These are phyloP conservation scores for Ictalurus punctatus DNA, from an alignment of 2,113 vertebrate species.

Conservation along the genomic window DNA sequence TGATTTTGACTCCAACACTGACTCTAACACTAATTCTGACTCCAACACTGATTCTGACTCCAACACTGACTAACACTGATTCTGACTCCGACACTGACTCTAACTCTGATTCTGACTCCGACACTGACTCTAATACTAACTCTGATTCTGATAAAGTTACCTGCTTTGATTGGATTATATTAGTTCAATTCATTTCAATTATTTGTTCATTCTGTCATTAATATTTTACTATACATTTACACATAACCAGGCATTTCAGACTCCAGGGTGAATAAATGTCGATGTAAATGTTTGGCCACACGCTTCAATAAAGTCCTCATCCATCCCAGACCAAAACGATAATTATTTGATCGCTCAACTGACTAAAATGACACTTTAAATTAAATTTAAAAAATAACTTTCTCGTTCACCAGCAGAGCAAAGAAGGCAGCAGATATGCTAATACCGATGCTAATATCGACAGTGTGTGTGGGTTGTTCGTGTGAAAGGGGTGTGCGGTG, in stretches of 20 bases:
- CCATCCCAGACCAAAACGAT: background rate
- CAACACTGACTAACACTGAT: background rate
- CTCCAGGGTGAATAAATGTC: background rate
- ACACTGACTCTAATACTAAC: background rate
- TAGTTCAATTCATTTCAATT: background rate
- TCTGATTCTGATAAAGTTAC: background rate
- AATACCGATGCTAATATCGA: background rate
- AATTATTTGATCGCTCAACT: background rate
- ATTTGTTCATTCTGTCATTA: background rate
- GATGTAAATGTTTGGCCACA: background rate
- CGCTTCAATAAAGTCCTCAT: background rate
- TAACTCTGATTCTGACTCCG: background rate
- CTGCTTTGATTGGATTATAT: background rate
- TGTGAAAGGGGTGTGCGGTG: background rate
- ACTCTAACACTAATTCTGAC: background rate
- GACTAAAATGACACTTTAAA: background rate
- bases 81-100: background rate
- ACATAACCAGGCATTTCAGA: background rate
- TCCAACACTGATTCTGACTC: background rate
- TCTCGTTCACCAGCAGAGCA: background rate
- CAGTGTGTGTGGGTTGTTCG: background rate
- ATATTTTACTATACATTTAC: background rate
- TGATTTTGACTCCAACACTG: background rate
- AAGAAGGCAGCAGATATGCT: background rate
- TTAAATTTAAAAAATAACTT: background rate